These are phyloP conservation scores for Cyclargus thomasi DNA, from an alignment of 1,140 invertebrate species.

Conservation along the genomic window DNA sequence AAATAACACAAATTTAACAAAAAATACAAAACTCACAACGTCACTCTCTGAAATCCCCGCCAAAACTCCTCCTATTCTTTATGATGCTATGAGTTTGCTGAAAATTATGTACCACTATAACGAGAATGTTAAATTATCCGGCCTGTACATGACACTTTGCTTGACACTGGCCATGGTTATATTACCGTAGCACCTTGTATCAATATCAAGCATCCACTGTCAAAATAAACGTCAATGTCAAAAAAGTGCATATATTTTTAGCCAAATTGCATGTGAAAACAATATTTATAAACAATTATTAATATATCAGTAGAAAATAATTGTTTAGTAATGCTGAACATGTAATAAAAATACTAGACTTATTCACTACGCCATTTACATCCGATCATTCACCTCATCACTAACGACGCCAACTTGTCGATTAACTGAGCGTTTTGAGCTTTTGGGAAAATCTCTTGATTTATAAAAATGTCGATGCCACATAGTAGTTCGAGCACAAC, in stretches of 20 bases:
- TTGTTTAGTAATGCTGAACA: neutral
- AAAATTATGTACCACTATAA: too few species aligned
- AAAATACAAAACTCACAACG: too few species aligned
- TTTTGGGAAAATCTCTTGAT: conserved; percentile 13
- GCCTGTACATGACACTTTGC: too few species aligned
- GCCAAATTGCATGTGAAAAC: conserved; percentile 36
- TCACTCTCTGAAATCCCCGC: too few species aligned
- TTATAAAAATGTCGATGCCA: conserved; percentile 64
- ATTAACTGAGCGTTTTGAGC: neutral
- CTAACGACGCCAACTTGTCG: neutral
- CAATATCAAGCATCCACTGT: neutral
- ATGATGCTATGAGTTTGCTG: too few species aligned
- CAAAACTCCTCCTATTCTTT: too few species aligned
- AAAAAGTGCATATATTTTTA: conserved; percentile 25
- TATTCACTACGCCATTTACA: neutral
- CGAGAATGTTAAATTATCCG: too few species aligned
- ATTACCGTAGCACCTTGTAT: too few species aligned
- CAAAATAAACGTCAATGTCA: conserved; percentile 15
- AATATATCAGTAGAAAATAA: conserved; percentile 6
- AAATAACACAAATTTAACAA: too few species aligned
- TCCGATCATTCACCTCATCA: neutral
- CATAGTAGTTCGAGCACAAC: conserved; percentile 72
- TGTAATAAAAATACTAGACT: neutral
- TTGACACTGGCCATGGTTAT: too few species aligned
- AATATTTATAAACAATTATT: conserved; percentile 21